A percentile compares a stretch with the other conserved stretches of the same genome.
Conservation (phyloP, 2,797 vertebrate species). For the Onychomys arenicola region DNA sequence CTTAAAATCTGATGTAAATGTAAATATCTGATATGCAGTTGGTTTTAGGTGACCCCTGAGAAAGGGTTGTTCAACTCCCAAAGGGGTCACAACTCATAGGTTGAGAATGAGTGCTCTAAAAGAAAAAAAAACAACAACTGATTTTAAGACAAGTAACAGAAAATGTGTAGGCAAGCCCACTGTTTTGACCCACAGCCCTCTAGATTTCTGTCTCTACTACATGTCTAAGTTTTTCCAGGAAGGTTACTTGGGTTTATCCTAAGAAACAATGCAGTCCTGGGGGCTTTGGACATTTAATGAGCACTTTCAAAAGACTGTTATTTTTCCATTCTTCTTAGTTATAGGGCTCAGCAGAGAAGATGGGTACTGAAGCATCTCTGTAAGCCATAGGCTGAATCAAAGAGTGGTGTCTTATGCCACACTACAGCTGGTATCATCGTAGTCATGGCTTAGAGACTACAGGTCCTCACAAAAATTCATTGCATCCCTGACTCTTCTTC, state of each 20-base stretch:
- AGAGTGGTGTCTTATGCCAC: not conserved
- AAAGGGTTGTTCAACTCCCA: too few relatives aligned
- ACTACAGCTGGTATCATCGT: fast-evolving
- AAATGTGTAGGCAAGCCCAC: not conserved
- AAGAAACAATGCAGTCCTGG: not conserved
- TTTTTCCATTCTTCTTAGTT: constrained; percentile 5
- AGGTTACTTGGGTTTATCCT: not conserved
- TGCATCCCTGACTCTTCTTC: not conserved
- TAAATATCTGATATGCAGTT: not conserved
- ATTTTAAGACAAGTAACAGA: not conserved
- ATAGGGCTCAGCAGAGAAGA: not conserved
- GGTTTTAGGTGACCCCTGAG: not conserved
- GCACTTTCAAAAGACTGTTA: not conserved
- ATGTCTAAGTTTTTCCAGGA: not conserved
- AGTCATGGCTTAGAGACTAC: not conserved
- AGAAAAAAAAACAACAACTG: too few relatives aligned
- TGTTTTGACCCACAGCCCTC: not conserved
- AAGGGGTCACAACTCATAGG: not conserved
- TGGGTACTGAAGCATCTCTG: not conserved
- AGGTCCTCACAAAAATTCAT: not conserved
- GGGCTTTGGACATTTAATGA: not conserved
- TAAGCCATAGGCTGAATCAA: not conserved
- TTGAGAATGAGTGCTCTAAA: not conserved
- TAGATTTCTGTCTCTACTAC: not conserved
- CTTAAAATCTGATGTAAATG: too few relatives aligned